Percentiles rank a stretch among this genome's conserved stretches.
phyloP scores from a whole-genome alignment of 2,888 invertebrate species.

The Acanthopleura granulata region DNA sequence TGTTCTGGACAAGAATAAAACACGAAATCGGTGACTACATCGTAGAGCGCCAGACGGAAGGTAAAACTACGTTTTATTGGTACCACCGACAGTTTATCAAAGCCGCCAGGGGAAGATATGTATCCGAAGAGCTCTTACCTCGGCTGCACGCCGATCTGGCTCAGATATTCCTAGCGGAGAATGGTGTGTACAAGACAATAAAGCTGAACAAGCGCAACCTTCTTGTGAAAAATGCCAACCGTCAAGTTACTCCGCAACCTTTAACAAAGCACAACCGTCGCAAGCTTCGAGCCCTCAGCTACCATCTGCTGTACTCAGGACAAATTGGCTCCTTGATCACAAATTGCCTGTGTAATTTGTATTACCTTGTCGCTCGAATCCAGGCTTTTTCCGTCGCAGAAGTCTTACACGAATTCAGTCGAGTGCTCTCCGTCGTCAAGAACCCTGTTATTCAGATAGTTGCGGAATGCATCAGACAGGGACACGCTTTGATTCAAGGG shows the following conservation, averaged over 20 bases:
- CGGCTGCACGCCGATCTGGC: not conserved
- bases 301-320: not conserved
- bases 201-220: not conserved
- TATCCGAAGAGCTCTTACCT: not conserved
- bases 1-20: constrained; percentile 38
- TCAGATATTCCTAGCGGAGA: not conserved
- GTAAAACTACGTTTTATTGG: constrained; percentile 37
- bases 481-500: not conserved
- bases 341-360: not conserved
- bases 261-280: not conserved
- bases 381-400: not conserved
- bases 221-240: not conserved
- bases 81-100: constrained; percentile 43
- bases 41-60: constrained; percentile 34
- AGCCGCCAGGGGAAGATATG: constrained; percentile 30
- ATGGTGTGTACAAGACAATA: not conserved
- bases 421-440: not conserved
- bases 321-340: not conserved
- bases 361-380: not conserved
- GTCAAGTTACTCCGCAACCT: not conserved
- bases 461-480: not conserved
- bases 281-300: not conserved
- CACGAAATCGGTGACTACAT: constrained; percentile 36
- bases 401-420: not conserved
- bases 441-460: not conserved